Conservation (phyloP, 2,888 invertebrate genomes). For the Andricus curvator region DNA sequence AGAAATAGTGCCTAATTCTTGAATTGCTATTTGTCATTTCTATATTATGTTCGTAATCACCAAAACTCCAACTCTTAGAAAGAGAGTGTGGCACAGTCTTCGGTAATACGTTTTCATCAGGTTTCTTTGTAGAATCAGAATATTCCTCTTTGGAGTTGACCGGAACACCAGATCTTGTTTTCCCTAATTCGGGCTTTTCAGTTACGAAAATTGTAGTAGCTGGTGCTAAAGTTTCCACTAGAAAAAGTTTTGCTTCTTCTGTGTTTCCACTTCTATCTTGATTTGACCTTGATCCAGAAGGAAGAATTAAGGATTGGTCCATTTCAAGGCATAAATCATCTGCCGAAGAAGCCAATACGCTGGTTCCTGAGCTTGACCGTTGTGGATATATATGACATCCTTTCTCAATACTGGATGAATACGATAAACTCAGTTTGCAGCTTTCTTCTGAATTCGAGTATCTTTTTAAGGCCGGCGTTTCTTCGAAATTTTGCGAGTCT, state of each 20-base stretch:
- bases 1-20: conserved; percentile 62
- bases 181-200: conserved; percentile 80
- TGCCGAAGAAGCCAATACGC: conserved; percentile 78
- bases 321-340: conserved; percentile 81
- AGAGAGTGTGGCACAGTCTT: conserved; percentile 60
- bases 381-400: conserved; percentile 54
- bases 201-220: conserved; percentile 87
- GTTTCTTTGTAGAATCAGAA: conserved; percentile 58
- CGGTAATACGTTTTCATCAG: conserved; percentile 54
- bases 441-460: conserved; percentile 65
- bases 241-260: conserved; percentile 86
- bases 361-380: conserved; percentile 75
- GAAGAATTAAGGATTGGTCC: conserved; percentile 80
- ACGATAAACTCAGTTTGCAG: conserved; percentile 75
- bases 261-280: conserved; percentile 75
- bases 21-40: conserved; percentile 47
- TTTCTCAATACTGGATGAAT: conserved; percentile 76
- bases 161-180: conserved; percentile 71
- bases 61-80: conserved; percentile 62
- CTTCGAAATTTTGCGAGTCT: conserved; percentile 38
- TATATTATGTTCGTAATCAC: conserved; percentile 61
- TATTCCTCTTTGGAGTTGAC: conserved; percentile 62
- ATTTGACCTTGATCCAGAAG: conserved; percentile 77
- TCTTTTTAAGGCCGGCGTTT: conserved; percentile 29
- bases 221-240: conserved; percentile 87